Evolutionary conservation across 2,888 invertebrate genomes (phyloP), one percentile per base, ranked within the genome.

Genomic region (Thymelicus sylvestris): DNA sequence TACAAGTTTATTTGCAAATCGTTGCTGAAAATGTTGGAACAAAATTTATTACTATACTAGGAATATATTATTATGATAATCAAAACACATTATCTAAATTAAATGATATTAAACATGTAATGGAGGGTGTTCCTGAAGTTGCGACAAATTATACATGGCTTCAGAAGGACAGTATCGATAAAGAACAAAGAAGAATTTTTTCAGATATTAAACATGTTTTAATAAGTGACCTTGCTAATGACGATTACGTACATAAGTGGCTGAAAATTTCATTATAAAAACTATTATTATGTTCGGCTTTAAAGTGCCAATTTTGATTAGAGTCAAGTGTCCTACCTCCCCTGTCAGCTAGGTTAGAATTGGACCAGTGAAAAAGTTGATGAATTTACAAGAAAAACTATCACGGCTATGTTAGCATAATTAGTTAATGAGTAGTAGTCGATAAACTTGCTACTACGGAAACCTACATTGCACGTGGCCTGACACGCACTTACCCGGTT

Each of bases 1-100:
- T 59, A 38, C 38, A 59, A 38, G 38, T 59, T 38, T 38, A 13
- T 38, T 59, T 59, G 38, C 59, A 59, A 59, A 59, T 59, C 7
- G 38, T 59, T 38, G 59, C 59, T 59, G 59, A 59, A 59, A 59
- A 31, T 13, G 38, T 50, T 50, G 50, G 15, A n/a, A 50, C 50
- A 50, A n/a, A 15, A 0, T 0, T 6, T 15, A 15, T 50, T 4
- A 50, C 15, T 15, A 15, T 15, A 50, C 0, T 50, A 50, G 50
- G 50, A 15, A 50, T 15, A n/a, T 50, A 15, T 50, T 15, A 15
- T 15, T 50, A 15, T 50, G 50, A 15, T 15, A 15, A 50, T 50
- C n/a, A n/a, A 15, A 50, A 6, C n/a, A 50, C 50, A 2, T 15
- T 50, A 15, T 50, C 15, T n/a, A 50, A 15, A 50, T 50, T 50